Percentiles rank a stretch among this genome's conserved stretches.
phyloP scores from a whole-genome alignment of 92 coral and sea anemone species.

The Bergia sp. region DNA sequence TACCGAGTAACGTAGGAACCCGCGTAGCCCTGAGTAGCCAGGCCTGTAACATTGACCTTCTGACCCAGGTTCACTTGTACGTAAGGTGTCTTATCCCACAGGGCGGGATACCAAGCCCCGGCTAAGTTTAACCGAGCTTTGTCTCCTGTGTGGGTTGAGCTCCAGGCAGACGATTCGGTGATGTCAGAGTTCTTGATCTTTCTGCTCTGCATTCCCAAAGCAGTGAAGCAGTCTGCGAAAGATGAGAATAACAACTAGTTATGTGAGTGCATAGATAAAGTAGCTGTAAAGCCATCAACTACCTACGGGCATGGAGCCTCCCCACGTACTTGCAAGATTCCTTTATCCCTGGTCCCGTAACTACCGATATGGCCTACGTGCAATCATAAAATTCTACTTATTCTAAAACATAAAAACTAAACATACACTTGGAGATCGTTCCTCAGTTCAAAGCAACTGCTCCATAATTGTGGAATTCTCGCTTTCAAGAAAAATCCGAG shows the following conservation, averaged over 20 bases:
- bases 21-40: conserved; percentile 72
- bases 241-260: not conserved
- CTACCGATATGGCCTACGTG: too few relatives aligned
- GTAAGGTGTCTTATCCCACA: conserved; percentile 54
- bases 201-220: conserved; percentile 65
- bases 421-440: too few relatives aligned
- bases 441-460: too few relatives aligned
- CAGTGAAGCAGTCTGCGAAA: conserved; percentile 24
- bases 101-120: conserved; percentile 68
- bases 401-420: too few relatives aligned
- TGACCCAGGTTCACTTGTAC: conserved; percentile 67
- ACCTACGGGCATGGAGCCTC: too few relatives aligned
- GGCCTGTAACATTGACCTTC: conserved; percentile 50
- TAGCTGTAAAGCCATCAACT: not conserved
- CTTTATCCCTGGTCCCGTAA: too few relatives aligned
- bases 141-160: conserved; percentile 47
- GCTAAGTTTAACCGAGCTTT: conserved; percentile 57
- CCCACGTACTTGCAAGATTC: too few relatives aligned
- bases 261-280: not conserved
- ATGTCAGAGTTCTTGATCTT: conserved; percentile 60
- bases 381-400: too few relatives aligned
- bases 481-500: too few relatives aligned
- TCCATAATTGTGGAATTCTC: too few relatives aligned
- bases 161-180: conserved; percentile 51
- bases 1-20: conserved; percentile 52